A percentile compares a stretch with the other conserved stretches of the same genome.
phyloP scores from a whole-genome alignment of 2,113 vertebrate species.

The Hemiscyllium ocellatum region DNA sequence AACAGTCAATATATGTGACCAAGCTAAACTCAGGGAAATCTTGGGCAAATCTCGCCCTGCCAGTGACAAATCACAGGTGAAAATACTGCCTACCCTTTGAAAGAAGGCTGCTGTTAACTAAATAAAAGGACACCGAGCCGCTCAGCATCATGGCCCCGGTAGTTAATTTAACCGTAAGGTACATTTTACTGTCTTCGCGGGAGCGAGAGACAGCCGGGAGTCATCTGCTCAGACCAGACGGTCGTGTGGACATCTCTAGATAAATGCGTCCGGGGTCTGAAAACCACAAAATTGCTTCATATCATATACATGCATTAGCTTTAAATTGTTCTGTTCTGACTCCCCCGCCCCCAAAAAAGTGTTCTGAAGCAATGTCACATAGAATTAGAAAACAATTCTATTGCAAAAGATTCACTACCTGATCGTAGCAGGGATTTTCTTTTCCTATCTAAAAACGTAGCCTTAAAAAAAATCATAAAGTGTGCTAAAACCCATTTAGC shows the following conservation, averaged over 20 bases:
- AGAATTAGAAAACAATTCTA: not conserved
- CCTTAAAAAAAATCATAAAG: slow-evolving; percentile 23
- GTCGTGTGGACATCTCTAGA: not conserved
- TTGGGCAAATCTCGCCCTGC: not conserved
- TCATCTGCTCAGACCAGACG: not conserved
- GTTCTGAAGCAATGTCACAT: not conserved
- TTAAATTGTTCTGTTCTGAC: not conserved
- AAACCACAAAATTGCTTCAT: not conserved
- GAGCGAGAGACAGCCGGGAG: not conserved
- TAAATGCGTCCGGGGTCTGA: not conserved
- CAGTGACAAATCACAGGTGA: not conserved
- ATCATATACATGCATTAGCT: not conserved
- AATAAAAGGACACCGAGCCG: not conserved
- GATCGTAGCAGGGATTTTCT: not conserved
- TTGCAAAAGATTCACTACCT: not conserved
- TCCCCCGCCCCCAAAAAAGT: too few relatives aligned
- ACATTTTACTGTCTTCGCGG: not conserved
- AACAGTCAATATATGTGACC: not conserved
- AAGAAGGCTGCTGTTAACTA: too few relatives aligned
- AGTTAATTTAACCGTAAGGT: not conserved
- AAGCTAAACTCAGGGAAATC: not conserved
- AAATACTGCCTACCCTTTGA: not conserved
- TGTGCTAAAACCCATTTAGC: slow-evolving; percentile 29
- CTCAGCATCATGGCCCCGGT: not conserved
- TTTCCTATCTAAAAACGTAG: not conserved